These are phyloP conservation scores for Archocentrus centrarchus DNA, from an alignment of 2,113 vertebrate species.

Conservation along the genomic window DNA sequence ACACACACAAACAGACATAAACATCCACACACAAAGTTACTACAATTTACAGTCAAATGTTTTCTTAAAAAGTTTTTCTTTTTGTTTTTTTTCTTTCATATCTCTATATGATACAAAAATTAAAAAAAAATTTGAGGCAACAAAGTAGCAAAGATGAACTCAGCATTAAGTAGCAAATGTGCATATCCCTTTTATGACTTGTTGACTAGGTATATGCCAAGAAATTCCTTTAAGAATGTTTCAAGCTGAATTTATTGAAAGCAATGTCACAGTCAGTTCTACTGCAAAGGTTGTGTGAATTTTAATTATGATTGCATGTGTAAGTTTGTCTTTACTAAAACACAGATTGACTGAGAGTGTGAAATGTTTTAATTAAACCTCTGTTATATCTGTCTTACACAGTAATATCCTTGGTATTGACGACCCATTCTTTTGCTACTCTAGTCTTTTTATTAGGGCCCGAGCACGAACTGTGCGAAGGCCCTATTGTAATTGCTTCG, in stretches of 20 bases:
- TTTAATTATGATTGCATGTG: constrained; percentile 43
- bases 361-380: constrained; percentile 85
- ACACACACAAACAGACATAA: neutral
- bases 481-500: too few relatives aligned
- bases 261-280: constrained; percentile 73
- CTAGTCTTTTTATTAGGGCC: neutral
- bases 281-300: constrained; percentile 39
- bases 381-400: constrained; percentile 86
- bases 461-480: too few relatives aligned
- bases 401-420: constrained; percentile 85
- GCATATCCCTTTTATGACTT: too few relatives aligned
- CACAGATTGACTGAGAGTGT: constrained; percentile 44
- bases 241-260: constrained; percentile 71
- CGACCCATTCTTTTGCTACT: constrained; percentile 52
- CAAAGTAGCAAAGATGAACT: too few relatives aligned
- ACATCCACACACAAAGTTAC: neutral
- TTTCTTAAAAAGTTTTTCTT: neutral
- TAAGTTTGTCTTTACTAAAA: constrained; percentile 66
- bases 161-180: neutral
- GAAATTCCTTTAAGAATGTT: constrained; percentile 83
- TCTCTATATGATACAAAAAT: too few relatives aligned
- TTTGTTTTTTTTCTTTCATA: neutral
- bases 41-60: neutral
- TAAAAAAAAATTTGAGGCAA: too few relatives aligned
- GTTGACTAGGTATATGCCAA: constrained; percentile 68